Base-by-base conservation (phyloP, 2,113 vertebrate genomes). In the Mesoclemmys tuberculata region DNA sequence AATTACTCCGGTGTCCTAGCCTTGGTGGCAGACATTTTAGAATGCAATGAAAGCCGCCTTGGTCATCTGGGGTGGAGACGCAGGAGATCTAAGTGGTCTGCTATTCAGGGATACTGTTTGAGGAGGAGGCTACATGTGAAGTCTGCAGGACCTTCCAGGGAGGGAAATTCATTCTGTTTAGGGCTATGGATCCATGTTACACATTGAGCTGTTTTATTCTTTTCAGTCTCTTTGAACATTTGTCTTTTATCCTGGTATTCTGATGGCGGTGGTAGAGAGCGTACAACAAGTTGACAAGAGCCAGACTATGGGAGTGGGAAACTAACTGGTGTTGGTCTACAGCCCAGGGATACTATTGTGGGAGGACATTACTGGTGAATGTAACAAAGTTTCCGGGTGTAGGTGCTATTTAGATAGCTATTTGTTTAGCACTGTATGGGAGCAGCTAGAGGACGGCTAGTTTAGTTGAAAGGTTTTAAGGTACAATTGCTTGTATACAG, bases 271-370 rank as follows among this genome's bases (percentile, higher is more conserved):
- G 61, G 18, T 64, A 91, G 52, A 82, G 74, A 94, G 93, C 16
- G 93, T 79, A 90, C 75, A 93, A 93, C 48, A 88, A 97, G 80
- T 56, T 93, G 91, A 91, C 78, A 71, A 38, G n/a, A 35, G 18
- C 18, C n/a, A 21, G n/a, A 71, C 35, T 96, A 92, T 89, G 77
- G 8, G 49, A 78, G 41, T 81, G 91, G 96, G 81, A 90, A 58
- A 81, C 75, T 97, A 94, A 97, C 78, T 86, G 75, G 54, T 78
- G 92, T 88, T 0, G 54, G 84, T 95, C 92, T 95, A 71, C n/a
- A 71, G n/a, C 18, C 16, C 68, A 38, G 35, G n/a, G 18, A 71
- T 22, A n/a, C n/a, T 91, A 84, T 64, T 55, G 68, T 48, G 83
- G 1, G 0, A 29, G 91, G 92, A 95, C 81, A 75, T 29, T 49